Percentiles rank a stretch among this genome's conserved stretches.
Evolutionary conservation across 2,797 vertebrate genomes (phyloP).

Genomic region (Anisognathus igniventris): DNA sequence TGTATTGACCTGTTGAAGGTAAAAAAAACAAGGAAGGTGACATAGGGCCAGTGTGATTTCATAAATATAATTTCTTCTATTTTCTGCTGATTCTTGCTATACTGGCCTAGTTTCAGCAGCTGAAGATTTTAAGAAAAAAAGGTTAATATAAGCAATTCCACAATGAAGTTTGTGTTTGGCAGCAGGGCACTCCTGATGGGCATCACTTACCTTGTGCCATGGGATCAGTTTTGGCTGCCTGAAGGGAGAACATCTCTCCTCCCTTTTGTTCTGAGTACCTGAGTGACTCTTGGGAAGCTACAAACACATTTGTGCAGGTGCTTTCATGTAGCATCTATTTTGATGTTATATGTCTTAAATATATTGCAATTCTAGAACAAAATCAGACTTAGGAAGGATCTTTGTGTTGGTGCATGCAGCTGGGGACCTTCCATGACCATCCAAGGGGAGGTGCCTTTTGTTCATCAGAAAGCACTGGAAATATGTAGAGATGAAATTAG

Average conservation of each 20-base stretch:
- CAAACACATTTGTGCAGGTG: not conserved
- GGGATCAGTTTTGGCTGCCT: not conserved
- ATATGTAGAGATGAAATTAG: not conserved
- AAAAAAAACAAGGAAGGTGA: not conserved
- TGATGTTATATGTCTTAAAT: not conserved
- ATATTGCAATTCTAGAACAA: not conserved
- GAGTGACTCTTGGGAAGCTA: not conserved
- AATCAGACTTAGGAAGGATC: not conserved
- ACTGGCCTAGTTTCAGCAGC: not conserved
- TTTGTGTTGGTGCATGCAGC: not conserved
- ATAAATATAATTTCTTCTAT: rapidly evolving
- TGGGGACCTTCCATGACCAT: not conserved
- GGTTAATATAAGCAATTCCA: not conserved
- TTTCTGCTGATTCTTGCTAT: rapidly evolving
- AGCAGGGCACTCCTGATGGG: not conserved
- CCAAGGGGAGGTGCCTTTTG: not conserved
- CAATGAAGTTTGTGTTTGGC: not conserved
- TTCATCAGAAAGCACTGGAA: not conserved
- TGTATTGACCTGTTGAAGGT: not conserved
- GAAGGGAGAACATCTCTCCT: not conserved
- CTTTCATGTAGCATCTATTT: not conserved
- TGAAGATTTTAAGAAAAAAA: not conserved
- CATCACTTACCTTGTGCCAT: rapidly evolving
- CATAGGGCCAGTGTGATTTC: not conserved
- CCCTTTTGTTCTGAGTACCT: not conserved